These are phyloP conservation scores for Rynchops niger DNA, from an alignment of 2,113 vertebrate species.

Conservation along the genomic window DNA sequence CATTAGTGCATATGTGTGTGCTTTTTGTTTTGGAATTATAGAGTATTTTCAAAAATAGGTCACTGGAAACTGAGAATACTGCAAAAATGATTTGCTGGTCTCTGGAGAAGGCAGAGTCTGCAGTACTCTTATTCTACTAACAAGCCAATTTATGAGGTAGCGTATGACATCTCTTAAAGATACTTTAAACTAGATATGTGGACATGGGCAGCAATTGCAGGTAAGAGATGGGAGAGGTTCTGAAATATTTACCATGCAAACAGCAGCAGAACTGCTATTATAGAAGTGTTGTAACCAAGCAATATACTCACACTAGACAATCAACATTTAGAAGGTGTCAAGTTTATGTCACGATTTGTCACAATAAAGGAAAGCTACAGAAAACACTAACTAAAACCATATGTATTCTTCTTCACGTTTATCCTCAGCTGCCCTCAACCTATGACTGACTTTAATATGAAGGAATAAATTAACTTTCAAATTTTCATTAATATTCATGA, in stretches of 20 bases:
- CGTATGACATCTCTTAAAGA: neutral
- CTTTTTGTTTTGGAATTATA: conserved; percentile 19
- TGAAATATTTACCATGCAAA: neutral
- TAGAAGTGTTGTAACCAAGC: neutral
- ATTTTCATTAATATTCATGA: neutral
- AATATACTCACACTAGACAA: neutral
- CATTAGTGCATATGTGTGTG: neutral
- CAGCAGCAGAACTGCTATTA: neutral
- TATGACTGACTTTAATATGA: neutral
- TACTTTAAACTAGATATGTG: neutral
- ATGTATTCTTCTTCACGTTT: neutral
- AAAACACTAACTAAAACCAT: neutral
- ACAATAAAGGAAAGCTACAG: neutral
- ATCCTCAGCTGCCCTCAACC: neutral
- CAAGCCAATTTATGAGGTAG: neutral
- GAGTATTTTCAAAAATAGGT: conserved; percentile 26
- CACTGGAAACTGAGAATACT: conserved; percentile 31
- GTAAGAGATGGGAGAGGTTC: neutral
- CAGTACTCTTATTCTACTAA: conserved; percentile 13
- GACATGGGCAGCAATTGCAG: neutral
- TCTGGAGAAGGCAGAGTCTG: conserved; percentile 13
- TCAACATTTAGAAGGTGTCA: neutral
- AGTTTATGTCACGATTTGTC: neutral
- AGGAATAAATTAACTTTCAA: neutral
- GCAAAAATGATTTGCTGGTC: conserved; percentile 47